A percentile compares a stretch with the other conserved stretches of the same genome.
Evolutionary conservation across 2,888 invertebrate genomes (phyloP).

Genomic region (Diaprepes abbreviatus): DNA sequence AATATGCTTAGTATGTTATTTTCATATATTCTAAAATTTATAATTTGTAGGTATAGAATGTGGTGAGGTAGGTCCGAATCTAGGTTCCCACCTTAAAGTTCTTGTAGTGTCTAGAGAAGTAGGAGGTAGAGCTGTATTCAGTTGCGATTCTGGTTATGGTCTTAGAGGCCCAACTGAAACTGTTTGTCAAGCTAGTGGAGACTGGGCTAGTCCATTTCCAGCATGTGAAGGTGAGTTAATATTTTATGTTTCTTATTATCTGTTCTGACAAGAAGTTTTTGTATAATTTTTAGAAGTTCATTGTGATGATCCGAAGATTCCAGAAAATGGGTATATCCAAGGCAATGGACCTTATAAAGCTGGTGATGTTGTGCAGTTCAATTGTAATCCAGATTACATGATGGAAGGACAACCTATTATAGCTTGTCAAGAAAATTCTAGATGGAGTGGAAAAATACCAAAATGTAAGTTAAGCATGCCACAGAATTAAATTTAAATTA

Average conservation of each 20-base stretch:
- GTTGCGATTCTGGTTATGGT: constrained; percentile 83
- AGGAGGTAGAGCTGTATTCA: constrained; percentile 85
- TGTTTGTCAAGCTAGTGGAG: constrained; percentile 81
- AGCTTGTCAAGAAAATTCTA: constrained; percentile 88
- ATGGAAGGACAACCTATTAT: constrained; percentile 92
- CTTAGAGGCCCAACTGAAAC: constrained; percentile 82
- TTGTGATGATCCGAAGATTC: constrained; percentile 81
- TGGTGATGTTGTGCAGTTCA: constrained; percentile 89
- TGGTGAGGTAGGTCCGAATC: constrained; percentile 76
- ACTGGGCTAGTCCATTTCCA: constrained; percentile 85
- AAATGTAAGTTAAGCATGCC: constrained; percentile 84
- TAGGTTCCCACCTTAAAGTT: constrained; percentile 76
- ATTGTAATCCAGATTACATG: constrained; percentile 89
- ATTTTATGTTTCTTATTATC: too few species aligned
- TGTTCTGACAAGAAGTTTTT: too few species aligned
- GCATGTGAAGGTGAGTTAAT: constrained; percentile 75
- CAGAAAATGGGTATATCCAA: constrained; percentile 84
- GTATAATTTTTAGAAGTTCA: constrained; percentile 80
- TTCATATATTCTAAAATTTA: too few species aligned
- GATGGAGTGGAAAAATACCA: constrained; percentile 88
- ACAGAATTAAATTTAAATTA: too few species aligned
- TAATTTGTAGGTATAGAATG: constrained; percentile 79
- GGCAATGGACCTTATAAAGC: constrained; percentile 84
- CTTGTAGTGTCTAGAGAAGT: constrained; percentile 84
- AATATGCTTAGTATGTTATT: too few species aligned